phyloP scores from a whole-genome alignment of 2,888 invertebrate genomes.

The Dugesia japonica region DNA sequence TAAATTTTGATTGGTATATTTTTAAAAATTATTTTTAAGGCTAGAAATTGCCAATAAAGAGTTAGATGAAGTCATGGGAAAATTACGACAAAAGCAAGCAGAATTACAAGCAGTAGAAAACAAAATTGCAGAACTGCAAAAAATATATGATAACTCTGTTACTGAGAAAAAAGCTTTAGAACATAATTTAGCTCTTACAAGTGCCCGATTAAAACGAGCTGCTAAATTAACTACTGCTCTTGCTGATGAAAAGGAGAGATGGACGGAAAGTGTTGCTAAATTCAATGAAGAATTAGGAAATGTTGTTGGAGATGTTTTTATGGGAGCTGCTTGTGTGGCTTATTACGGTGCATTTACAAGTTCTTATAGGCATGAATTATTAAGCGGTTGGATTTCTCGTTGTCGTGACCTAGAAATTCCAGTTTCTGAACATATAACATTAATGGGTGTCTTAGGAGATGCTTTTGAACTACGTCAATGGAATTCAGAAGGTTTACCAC shows the following conservation, averaged over 20 bases:
- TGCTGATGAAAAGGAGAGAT: conserved; percentile 67
- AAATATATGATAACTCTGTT: conserved; percentile 46
- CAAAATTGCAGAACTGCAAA: conserved; percentile 51
- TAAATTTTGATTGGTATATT: background rate
- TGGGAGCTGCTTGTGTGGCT: conserved; percentile 48
- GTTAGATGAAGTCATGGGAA: conserved; percentile 60
- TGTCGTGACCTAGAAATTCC: conserved; percentile 58
- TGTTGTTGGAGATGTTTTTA: conserved; percentile 48
- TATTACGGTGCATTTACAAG: conserved; percentile 49
- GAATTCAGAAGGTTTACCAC: conserved; percentile 36
- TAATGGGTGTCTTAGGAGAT: conserved; percentile 46
- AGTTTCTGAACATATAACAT: conserved; percentile 58
- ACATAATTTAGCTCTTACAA: conserved; percentile 61
- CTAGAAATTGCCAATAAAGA: conserved; percentile 57
- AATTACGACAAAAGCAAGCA: conserved; percentile 64
- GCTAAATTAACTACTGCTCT: conserved; percentile 69
- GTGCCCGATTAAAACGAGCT: conserved; percentile 63
- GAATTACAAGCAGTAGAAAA: conserved; percentile 67
- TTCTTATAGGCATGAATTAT: conserved; percentile 50
- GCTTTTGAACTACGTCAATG: conserved; percentile 55
- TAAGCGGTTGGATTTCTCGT: conserved; percentile 57
- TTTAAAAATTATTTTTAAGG: conserved; percentile 37
- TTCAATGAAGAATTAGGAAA: conserved; percentile 43
- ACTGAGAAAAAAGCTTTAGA: conserved; percentile 61
- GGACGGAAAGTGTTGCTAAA: conserved; percentile 58